These are phyloP conservation scores for Aleiodes alternator DNA, from an alignment of 2,888 invertebrate species.

Conservation along the genomic window DNA sequence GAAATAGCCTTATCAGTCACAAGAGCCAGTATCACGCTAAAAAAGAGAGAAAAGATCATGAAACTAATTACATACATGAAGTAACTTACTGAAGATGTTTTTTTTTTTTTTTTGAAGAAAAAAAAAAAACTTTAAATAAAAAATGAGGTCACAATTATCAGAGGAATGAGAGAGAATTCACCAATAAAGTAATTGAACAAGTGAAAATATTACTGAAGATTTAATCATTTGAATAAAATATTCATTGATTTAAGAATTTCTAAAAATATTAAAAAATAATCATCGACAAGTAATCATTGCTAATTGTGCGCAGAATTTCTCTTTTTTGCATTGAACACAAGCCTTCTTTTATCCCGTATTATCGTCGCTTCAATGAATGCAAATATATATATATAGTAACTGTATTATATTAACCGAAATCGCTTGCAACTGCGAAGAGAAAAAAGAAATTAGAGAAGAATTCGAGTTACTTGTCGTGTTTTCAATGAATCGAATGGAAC, in stretches of 20 bases:
- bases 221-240: slow-evolving; percentile 14
- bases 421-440: slow-evolving; percentile 19
- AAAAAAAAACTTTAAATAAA: slow-evolving; percentile 39
- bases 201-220: slow-evolving; percentile 32
- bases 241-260: slow-evolving; percentile 23
- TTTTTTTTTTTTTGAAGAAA: too few relatives aligned
- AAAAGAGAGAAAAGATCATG: slow-evolving; percentile 68
- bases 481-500: slow-evolving; percentile 6
- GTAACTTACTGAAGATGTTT: slow-evolving; percentile 57
- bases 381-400: slow-evolving; percentile 24
- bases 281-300: background rate
- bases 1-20: slow-evolving; percentile 76
- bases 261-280: background rate
- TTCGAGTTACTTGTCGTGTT: slow-evolving; percentile 3
- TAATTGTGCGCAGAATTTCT: background rate
- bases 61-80: slow-evolving; percentile 54
- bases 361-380: slow-evolving; percentile 23
- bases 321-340: slow-evolving; percentile 21
- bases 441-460: too few relatives aligned
- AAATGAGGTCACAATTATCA: slow-evolving; percentile 25
- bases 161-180: slow-evolving; percentile 2
- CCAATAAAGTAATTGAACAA: slow-evolving; percentile 44
- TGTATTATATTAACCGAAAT: slow-evolving; percentile 20
- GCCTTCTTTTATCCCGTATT: slow-evolving; percentile 16
- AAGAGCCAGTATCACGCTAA: slow-evolving; percentile 76